Conservation (phyloP, 1,140 invertebrate genomes). For the Riptortus pedestris region DNA sequence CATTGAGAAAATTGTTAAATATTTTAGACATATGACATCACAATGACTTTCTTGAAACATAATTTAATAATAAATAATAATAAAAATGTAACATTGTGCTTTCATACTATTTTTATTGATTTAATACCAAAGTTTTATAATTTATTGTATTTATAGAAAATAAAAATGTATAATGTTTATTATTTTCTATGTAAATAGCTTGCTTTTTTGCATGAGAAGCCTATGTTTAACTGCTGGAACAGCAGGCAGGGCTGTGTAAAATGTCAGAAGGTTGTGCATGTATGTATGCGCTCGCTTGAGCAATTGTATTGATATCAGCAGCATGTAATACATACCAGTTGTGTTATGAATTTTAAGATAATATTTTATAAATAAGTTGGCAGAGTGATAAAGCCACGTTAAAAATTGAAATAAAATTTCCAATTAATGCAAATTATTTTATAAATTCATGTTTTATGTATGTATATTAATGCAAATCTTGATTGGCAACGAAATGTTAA, state of each 20-base stretch:
- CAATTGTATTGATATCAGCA: conserved; percentile 3
- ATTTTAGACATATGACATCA: neutral
- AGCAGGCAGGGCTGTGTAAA: neutral
- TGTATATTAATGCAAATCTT: neutral
- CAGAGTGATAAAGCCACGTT: conserved; percentile 3
- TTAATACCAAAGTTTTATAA: conserved; percentile 10
- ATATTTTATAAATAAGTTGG: conserved; percentile 17
- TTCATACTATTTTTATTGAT: conserved; percentile 7
- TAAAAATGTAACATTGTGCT: conserved; percentile 11
- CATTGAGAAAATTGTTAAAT: neutral
- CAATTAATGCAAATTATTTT: conserved; percentile 4
- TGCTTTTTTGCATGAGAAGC: conserved; percentile 12
- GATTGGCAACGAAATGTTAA: conserved; percentile 3
- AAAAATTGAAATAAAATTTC: neutral
- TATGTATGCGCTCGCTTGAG: conserved; percentile 17
- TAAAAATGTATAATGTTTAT: conserved; percentile 4
- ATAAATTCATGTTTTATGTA: conserved; percentile 1
- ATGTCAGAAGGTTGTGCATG: conserved; percentile 12
- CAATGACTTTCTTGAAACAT: neutral
- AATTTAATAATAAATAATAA: neutral
- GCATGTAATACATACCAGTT: conserved; percentile 11
- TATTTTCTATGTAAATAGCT: conserved; percentile 12
- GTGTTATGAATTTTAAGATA: conserved; percentile 11
- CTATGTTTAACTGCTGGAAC: conserved; percentile 6
- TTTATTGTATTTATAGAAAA: conserved; percentile 8